phyloP scores from a whole-genome alignment of 2,888 invertebrate species.

The Oeneis ivallda region DNA sequence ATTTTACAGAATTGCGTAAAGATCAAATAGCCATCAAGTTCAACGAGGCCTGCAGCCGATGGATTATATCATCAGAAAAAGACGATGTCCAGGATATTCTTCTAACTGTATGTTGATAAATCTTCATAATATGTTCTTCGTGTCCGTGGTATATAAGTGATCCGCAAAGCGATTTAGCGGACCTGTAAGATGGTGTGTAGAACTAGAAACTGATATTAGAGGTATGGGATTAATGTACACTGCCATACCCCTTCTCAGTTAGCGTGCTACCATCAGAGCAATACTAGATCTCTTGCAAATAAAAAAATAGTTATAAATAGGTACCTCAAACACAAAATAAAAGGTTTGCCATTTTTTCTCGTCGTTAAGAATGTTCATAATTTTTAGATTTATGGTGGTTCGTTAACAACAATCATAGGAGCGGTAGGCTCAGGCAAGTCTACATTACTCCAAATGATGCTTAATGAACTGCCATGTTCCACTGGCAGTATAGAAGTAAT shows the following conservation, averaged over 20 bases:
- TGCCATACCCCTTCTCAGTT: too few species aligned
- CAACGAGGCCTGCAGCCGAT: slow-evolving; percentile 72
- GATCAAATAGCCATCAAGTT: slow-evolving; percentile 59
- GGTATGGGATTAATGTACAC: too few species aligned
- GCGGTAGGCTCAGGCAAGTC: slow-evolving; percentile 83
- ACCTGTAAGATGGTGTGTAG: too few species aligned
- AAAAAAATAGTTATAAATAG: too few species aligned
- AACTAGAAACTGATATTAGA: too few species aligned
- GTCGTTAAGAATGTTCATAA: background rate
- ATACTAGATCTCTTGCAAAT: too few species aligned
- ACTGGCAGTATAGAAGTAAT: slow-evolving; percentile 82
- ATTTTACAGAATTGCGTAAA: slow-evolving; percentile 35
- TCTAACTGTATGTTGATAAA: slow-evolving; percentile 56
- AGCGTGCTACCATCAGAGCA: too few species aligned
- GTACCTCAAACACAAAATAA: background rate
- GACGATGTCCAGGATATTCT: slow-evolving; percentile 73
- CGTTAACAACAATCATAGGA: slow-evolving; percentile 83
- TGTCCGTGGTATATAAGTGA: background rate
- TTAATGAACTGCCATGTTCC: slow-evolving; percentile 87
- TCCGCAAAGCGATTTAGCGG: too few species aligned
- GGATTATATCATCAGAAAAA: slow-evolving; percentile 67
- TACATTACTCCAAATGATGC: slow-evolving; percentile 83
- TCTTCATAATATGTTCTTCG: background rate
- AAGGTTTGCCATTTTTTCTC: background rate
- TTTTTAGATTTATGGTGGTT: slow-evolving; percentile 57